Percentiles rank a stretch among this genome's conserved stretches.
phyloP scores from a whole-genome alignment of 2,888 invertebrate genomes.

The Cosmia pyralina region DNA sequence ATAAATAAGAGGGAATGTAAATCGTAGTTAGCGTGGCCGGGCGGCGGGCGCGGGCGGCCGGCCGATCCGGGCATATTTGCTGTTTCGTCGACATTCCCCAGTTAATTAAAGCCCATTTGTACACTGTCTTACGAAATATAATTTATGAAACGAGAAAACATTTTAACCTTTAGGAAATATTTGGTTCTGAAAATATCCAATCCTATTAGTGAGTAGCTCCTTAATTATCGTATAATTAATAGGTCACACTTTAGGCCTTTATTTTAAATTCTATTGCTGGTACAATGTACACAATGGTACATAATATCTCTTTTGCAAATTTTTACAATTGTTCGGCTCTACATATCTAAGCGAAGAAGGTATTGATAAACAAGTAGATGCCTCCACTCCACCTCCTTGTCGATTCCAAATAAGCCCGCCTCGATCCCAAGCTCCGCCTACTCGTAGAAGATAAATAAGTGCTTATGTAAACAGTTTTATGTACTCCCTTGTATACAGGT shows the following conservation, averaged over 20 bases:
- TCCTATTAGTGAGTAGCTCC: constrained; percentile 39
- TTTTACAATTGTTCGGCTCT: constrained; percentile 20
- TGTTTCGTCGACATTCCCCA: constrained; percentile 86
- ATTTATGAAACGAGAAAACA: constrained; percentile 85
- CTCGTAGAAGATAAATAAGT: constrained; percentile 86
- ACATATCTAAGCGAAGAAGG: constrained; percentile 29
- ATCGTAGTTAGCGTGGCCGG: constrained; percentile 81
- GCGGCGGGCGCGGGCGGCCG: constrained; percentile 66
- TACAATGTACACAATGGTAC: background rate
- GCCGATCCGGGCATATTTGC: constrained; percentile 84
- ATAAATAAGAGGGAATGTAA: constrained; percentile 84
- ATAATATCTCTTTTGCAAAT: constrained; percentile 1
- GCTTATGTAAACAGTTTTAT: constrained; percentile 84
- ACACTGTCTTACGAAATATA: constrained; percentile 86
- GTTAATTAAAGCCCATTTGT: constrained; percentile 89
- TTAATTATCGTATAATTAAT: constrained; percentile 33
- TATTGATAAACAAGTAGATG: constrained; percentile 83
- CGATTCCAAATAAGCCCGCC: constrained; percentile 89
- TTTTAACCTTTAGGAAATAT: constrained; percentile 77
- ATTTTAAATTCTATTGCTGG: background rate
- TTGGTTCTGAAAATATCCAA: constrained; percentile 72
- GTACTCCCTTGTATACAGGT: constrained; percentile 77
- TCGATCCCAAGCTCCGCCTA: constrained; percentile 88
- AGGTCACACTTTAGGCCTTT: constrained; percentile 3
- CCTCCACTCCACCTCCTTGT: constrained; percentile 87